A percentile compares a stretch with the other conserved stretches of the same genome.
phyloP scores from a whole-genome alignment of 2,797 vertebrate species.

The Cynodonichthys magdalenae region DNA sequence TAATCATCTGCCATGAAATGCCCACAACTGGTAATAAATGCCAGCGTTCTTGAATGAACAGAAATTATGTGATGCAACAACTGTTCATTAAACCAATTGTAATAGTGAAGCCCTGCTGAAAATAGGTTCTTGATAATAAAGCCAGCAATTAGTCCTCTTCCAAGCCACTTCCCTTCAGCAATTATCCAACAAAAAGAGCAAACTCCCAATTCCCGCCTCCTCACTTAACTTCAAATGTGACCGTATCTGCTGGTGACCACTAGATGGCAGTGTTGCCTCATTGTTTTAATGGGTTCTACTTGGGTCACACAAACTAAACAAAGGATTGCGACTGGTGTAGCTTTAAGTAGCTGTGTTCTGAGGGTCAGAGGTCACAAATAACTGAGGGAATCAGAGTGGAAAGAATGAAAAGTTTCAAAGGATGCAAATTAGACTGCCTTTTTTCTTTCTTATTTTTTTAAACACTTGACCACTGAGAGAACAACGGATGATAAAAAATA shows the following conservation, averaged over 20 bases:
- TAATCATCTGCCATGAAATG: slow-evolving; percentile 27
- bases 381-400: slow-evolving; percentile 44
- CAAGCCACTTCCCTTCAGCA: slow-evolving; percentile 57
- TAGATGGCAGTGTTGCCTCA: slow-evolving; percentile 71
- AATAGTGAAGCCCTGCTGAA: slow-evolving; percentile 38
- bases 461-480: too few species aligned
- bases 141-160: slow-evolving; percentile 53
- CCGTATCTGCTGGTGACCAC: slow-evolving; percentile 29
- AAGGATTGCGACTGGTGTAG: slow-evolving; percentile 30
- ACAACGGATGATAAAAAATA: neutral
- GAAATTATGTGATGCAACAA: slow-evolving; percentile 38
- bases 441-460: too few species aligned
- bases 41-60: slow-evolving; percentile 31
- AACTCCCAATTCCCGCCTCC: slow-evolving; percentile 36
- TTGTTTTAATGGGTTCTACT: neutral
- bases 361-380: slow-evolving; percentile 42
- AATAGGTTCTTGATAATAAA: slow-evolving; percentile 55
- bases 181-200: slow-evolving; percentile 56
- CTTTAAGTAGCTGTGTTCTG: slow-evolving; percentile 30
- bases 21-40: slow-evolving; percentile 29
- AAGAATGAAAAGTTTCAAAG: slow-evolving; percentile 36
- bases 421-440: slow-evolving; percentile 38
- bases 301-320: slow-evolving; percentile 13
- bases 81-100: slow-evolving; percentile 50
- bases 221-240: neutral